Percentiles rank a stretch among this genome's conserved stretches.
Conservation (phyloP, 2,797 vertebrate species). For the Australoheros facetus region DNA sequence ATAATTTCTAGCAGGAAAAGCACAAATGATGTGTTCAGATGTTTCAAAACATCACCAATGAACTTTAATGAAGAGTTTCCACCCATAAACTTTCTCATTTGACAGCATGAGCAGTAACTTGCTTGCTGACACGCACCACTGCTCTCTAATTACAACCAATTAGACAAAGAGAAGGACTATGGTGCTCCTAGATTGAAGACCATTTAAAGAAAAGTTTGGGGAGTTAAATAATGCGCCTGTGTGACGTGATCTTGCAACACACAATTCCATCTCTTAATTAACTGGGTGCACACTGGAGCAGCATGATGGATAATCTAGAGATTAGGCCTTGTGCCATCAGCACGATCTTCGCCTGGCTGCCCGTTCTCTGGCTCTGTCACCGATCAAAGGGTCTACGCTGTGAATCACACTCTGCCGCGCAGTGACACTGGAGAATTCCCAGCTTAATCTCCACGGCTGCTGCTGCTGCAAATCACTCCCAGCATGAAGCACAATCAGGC, state of each 20-base stretch:
- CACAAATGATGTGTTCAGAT: neutral
- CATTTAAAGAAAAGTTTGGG: slow-evolving; percentile 38
- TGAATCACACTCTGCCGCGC: slow-evolving; percentile 37
- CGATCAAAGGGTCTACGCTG: slow-evolving; percentile 65
- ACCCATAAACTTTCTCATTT: slow-evolving; percentile 4
- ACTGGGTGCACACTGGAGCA: slow-evolving; percentile 51
- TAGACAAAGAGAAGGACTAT: slow-evolving; percentile 33
- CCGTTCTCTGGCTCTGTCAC: slow-evolving; percentile 32
- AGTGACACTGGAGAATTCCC: slow-evolving; percentile 48
- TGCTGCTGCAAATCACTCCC: slow-evolving; percentile 51
- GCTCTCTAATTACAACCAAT: slow-evolving; percentile 54
- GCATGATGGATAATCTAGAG: slow-evolving; percentile 69
- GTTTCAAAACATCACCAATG: slow-evolving; percentile 1
- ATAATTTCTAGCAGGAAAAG: neutral
- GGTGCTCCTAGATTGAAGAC: slow-evolving; percentile 31
- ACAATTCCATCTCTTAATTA: slow-evolving; percentile 64
- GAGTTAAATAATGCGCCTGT: slow-evolving; percentile 37
- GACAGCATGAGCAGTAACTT: slow-evolving; percentile 23
- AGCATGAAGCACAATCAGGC: slow-evolving; percentile 35
- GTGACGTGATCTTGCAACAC: slow-evolving; percentile 43
- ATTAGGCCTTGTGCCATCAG: slow-evolving; percentile 68
- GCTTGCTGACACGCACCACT: slow-evolving; percentile 28
- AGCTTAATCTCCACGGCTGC: slow-evolving; percentile 47
- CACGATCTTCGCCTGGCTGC: slow-evolving; percentile 58
- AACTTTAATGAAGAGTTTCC: neutral